A percentile compares a stretch with the other conserved stretches of the same genome.
Conservation (phyloP, 2,797 vertebrate genomes). For the Liasis olivaceus region DNA sequence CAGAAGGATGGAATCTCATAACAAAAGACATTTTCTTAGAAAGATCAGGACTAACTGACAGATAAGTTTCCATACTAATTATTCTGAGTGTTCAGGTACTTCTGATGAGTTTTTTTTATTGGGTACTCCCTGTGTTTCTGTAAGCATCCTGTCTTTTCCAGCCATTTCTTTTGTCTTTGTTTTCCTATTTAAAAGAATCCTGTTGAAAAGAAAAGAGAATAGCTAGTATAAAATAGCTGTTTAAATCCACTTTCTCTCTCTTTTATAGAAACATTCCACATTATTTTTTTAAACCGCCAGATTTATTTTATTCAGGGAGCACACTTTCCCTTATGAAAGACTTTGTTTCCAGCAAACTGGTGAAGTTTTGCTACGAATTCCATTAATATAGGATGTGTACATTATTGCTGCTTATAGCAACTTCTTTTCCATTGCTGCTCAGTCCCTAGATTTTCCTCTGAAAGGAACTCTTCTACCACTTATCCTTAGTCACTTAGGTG, state of each 20-base stretch:
- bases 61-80: not conserved
- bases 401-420: not conserved
- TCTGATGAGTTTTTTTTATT: not conserved
- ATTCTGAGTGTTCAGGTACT: not conserved
- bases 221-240: not conserved
- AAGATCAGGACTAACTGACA: not conserved
- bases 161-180: not conserved
- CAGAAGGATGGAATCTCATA: not conserved
- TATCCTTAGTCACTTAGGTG: not conserved
- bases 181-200: not conserved
- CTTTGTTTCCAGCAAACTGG: not conserved
- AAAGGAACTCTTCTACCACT: not conserved
- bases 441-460: not conserved
- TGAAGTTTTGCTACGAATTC: not conserved
- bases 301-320: not conserved
- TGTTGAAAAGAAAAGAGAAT: not conserved
- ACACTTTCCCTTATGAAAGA: not conserved
- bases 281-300: not conserved
- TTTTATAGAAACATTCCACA: not conserved
- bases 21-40: not conserved
- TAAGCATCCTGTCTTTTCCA: not conserved
- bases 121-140: not conserved
- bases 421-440: too few species aligned
- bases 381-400: not conserved
- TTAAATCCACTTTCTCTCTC: not conserved